Evolutionary conservation across 2,888 invertebrate genomes (phyloP), one percentile per base, ranked within the genome.

Genomic region (Thyatira batis): DNA sequence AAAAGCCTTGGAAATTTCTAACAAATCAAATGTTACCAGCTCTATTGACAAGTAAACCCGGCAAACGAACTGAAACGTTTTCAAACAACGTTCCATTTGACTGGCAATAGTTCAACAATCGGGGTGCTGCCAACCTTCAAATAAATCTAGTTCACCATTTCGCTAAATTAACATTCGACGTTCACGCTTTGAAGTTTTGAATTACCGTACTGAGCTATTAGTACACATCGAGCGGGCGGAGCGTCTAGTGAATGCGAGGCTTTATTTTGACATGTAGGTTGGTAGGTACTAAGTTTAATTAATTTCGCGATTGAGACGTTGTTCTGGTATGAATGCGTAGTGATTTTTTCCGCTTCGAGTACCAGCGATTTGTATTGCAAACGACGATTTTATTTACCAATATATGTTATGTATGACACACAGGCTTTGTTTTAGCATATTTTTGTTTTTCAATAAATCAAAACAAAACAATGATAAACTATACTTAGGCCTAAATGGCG

Each of bases 241-340:
- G 17, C 39, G 39, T 39, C 39, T 39, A 39, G 39, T 17, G 39
- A 39, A 17, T 17, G 13, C 39, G n/a, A 13, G 17, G 39, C 39
- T 39, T 39, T 39, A 39, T 17, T 39, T 39, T 39, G 17, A 39
- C 17, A 39, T 39, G 39, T 39, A n/a, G n/a, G n/a, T n/a, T n/a
- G n/a, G n/a, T n/a, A n/a, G n/a, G n/a, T n/a, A n/a, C n/a, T n/a
- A 39, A 39, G 39, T 39, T 39, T 39, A 39, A 39, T 39, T 39
- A 39, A 39, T 39, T 39, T 39, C 39, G 17, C 17, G 39, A 39
- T 39, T 17, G 8, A 17, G 17, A 39, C 39, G 39, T 39, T 39
- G 3, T 39, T 13, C 10, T 8, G 33, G 33, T 1, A 4, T 23
- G 23, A 23, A 23, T 23, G 11, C 5, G 33, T 11, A n/a, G 33